Evolutionary conservation across 92 coral and sea anemone genomes (phyloP).

Genomic region (Zoanthus sociatus): DNA sequence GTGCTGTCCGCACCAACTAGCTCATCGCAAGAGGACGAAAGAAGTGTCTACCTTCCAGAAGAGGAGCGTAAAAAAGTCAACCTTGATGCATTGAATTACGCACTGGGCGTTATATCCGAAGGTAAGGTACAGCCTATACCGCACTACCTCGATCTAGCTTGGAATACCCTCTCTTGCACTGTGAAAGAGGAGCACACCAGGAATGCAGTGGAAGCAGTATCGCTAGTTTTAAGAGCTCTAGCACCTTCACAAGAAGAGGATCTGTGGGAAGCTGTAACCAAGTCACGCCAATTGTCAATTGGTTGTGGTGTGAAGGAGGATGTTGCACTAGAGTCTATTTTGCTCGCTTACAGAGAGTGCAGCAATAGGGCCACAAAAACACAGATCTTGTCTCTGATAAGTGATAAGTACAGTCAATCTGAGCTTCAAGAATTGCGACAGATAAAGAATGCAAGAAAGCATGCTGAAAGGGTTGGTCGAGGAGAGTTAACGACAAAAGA

Average conservation of each 20-base stretch:
- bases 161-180: neutral
- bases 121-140: neutral
- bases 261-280: neutral
- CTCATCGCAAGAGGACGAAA: conserved; percentile 59
- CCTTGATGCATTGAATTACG: neutral
- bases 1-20: conserved; percentile 58
- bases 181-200: neutral
- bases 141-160: neutral
- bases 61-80: conserved; percentile 28
- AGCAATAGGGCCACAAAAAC: neutral
- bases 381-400: conserved; percentile 20
- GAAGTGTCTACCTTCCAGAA: conserved; percentile 56
- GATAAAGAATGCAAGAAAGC: conserved; percentile 59
- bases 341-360: conserved; percentile 47
- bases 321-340: conserved; percentile 30
- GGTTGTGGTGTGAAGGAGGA: neutral
- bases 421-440: conserved; percentile 56
- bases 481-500: conserved; percentile 28
- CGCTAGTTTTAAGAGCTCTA: neutral
- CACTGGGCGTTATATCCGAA: neutral
- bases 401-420: conserved; percentile 54
- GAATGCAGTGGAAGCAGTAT: neutral
- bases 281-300: neutral
- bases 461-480: conserved; percentile 30
- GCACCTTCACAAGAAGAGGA: neutral